Evolutionary conservation across 92 coral and sea anemone species (phyloP).

Genomic region (Porites evermanni): DNA sequence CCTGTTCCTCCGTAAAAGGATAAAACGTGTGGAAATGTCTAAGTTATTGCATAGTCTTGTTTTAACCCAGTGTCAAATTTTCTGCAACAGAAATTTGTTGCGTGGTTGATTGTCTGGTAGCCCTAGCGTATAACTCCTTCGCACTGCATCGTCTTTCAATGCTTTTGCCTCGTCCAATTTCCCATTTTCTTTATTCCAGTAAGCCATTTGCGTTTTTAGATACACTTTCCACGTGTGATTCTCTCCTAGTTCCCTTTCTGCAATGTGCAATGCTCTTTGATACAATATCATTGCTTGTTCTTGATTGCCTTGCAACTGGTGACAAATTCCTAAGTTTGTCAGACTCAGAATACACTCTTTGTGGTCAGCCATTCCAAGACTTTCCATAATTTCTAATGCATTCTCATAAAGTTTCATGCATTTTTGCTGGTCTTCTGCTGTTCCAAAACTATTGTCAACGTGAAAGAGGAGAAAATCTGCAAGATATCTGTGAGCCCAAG

Average conservation of each 20-base stretch:
- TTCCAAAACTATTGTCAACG: conserved; percentile 17
- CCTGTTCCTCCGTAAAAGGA: too few relatives aligned
- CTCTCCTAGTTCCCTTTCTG: conserved; percentile 12
- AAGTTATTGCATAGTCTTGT: too few relatives aligned
- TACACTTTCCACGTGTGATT: conserved; percentile 15
- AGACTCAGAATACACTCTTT: conserved; percentile 28
- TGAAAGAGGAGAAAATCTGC: conserved; percentile 18
- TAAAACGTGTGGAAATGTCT: too few relatives aligned
- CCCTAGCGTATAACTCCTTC: neutral
- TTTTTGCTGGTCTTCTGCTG: conserved; percentile 9
- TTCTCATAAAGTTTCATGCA: neutral
- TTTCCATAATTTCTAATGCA: neutral
- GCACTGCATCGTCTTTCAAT: conserved; percentile 2
- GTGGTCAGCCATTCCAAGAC: conserved; percentile 6
- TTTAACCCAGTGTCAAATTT: neutral
- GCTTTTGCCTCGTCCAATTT: conserved; percentile 2
- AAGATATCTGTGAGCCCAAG: neutral
- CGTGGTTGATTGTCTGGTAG: neutral
- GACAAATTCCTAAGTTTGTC: conserved; percentile 12
- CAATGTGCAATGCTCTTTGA: conserved; percentile 8
- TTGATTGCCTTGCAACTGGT: neutral
- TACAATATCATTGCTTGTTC: conserved; percentile 18
- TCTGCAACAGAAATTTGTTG: conserved; percentile 9
- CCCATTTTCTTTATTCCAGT: neutral
- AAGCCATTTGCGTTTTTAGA: conserved; percentile 14